Base-by-base conservation (phyloP, 2,113 vertebrate species). In the Syrrhaptes paradoxus region DNA sequence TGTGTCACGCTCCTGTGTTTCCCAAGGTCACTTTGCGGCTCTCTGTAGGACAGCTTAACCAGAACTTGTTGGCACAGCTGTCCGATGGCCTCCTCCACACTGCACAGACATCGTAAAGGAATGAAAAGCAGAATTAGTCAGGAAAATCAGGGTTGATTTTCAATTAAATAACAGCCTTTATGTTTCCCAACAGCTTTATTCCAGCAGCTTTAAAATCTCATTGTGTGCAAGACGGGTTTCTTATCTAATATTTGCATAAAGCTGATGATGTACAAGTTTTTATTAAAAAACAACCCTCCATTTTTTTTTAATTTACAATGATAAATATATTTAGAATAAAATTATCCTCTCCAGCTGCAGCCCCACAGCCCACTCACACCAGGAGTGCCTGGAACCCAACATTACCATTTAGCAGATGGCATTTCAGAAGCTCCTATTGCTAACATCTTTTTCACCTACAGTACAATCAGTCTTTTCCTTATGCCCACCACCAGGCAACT, bases 1-100 rank as follows among this genome's bases (percentile, higher is more conserved):
- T 0, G 2, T 31, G 36, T 58, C 48, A 68, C 13, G 4, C 38
- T 81, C 2, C 0, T 18, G 49, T 1, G 0, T 3, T 70, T 29
- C 41, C 36, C 84, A 72, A 52, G 52, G 84, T 61, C 62, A 63
- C 34, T 19, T 52, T 83, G 46, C 2, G 1, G 59, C 55, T 94
- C 16, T 1, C 13, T 24, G 38, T 46, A 51, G 3, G 10, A 62
- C 34, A 75, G 24, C 41, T 87, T 14, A 85, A 74, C 18, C 46
- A 73, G 51, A 92, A 77, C 54, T 32, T 71, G 34, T 45, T 41
- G 79, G 61, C 1, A 1, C 58, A 79, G 52, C 49, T 79, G n/a
- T 24, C 41, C 78, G 70, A 73, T 46, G 16, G 34, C 62, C 62
- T 85, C 48, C 26, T 22, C 36, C 13, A 34, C 29, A 52, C 8